These are phyloP conservation scores for Sturmia bella DNA, from an alignment of 2,888 invertebrate genomes.

Conservation along the genomic window DNA sequence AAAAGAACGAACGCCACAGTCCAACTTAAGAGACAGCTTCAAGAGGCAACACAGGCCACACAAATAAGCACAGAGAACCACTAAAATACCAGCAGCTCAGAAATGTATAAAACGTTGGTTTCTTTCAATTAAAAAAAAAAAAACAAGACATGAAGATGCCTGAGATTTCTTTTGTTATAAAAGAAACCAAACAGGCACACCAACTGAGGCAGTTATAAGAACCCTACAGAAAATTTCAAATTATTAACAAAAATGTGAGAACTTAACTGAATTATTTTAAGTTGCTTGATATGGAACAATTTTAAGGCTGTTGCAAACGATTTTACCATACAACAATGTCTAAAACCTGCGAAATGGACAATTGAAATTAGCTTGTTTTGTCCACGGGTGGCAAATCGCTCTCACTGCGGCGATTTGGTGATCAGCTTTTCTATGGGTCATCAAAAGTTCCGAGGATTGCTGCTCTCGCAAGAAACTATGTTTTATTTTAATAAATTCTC, in stretches of 20 bases:
- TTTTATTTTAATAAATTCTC: no score
- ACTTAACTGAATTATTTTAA: no score
- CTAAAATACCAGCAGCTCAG: constrained; percentile 70
- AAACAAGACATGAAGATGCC: not conserved
- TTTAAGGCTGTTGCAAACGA: no score
- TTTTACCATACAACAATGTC: no score
- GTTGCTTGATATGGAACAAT: no score
- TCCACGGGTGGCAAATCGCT: no score
- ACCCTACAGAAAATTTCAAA: not conserved
- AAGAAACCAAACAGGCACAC: not conserved
- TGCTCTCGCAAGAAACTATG: no score
- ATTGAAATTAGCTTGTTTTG: no score
- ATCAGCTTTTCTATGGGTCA: no score
- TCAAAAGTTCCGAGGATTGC: no score
- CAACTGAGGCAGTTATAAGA: not conserved
- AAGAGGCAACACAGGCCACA: constrained; percentile 19
- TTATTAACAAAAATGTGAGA: not conserved
- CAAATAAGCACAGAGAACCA: constrained; percentile 56
- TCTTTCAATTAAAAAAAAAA: not conserved
- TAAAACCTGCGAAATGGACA: no score
- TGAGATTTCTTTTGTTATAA: not conserved
- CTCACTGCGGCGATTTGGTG: no score
- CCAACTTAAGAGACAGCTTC: constrained; percentile 2
- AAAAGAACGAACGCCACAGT: not conserved
- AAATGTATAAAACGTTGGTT: constrained; percentile 47